Percentiles rank a stretch among this genome's conserved stretches.
Evolutionary conservation across 2,888 invertebrate genomes (phyloP).

Genomic region (Anorthoa munda): DNA sequence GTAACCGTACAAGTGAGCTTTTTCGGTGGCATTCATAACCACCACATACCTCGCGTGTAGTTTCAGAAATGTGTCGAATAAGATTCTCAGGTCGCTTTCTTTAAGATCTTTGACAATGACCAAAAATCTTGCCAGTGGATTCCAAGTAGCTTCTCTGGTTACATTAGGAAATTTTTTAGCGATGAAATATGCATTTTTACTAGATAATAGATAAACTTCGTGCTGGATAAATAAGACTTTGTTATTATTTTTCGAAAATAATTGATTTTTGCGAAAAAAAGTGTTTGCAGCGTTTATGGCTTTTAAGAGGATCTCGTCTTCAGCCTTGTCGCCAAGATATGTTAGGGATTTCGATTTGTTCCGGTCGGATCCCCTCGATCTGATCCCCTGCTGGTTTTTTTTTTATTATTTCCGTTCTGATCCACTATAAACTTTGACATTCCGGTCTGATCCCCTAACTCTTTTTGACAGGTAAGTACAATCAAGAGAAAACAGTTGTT

Average conservation of each 20-base stretch:
- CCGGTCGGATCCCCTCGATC: too few relatives aligned
- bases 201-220: conserved; percentile 70
- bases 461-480: too few relatives aligned
- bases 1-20: conserved; percentile 76
- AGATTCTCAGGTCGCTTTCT: conserved; percentile 51
- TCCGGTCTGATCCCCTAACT: too few relatives aligned
- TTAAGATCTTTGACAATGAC: conserved; percentile 69
- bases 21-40: conserved; percentile 69
- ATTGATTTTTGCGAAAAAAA: too few relatives aligned
- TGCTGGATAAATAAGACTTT: conserved; percentile 35
- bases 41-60: conserved; percentile 71
- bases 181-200: conserved; percentile 59
- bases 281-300: conserved; percentile 32
- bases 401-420: too few relatives aligned
- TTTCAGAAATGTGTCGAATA: conserved; percentile 74
- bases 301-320: conserved; percentile 45
- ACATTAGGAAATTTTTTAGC: conserved; percentile 56
- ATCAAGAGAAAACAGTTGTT: too few relatives aligned
- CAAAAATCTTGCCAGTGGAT: conserved; percentile 72
- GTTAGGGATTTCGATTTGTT: too few relatives aligned
- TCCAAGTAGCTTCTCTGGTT: conserved; percentile 71
- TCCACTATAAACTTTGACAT: too few relatives aligned
- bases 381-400: too few relatives aligned
- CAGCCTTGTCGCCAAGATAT: conserved; percentile 38
- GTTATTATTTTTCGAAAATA: conserved; percentile 7